Conservation (phyloP, 2,888 invertebrate species). For the Drosophila putrida region DNA sequence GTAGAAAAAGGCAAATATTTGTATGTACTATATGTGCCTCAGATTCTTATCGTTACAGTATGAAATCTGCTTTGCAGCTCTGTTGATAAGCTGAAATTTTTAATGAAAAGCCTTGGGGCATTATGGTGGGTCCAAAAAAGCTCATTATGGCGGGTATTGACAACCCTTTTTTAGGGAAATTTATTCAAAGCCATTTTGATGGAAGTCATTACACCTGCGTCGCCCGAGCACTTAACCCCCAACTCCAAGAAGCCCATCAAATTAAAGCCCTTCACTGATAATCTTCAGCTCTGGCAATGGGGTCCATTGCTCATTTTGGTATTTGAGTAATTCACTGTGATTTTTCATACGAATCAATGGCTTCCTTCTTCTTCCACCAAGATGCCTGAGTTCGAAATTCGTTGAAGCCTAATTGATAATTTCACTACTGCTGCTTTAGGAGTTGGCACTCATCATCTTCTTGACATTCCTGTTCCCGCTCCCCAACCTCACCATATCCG, state of each 20-base stretch:
- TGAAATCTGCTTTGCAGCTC: conserved; percentile 31
- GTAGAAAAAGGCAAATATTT: conserved; percentile 30
- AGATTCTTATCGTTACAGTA: conserved; percentile 40
- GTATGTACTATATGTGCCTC: conserved; percentile 14
- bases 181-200: conserved; percentile 51
- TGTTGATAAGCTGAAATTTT: conserved; percentile 29
- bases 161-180: conserved; percentile 46
- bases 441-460: conserved; percentile 18
- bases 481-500: neutral
- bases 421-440: conserved; percentile 25
- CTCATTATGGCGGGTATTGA: conserved; percentile 39
- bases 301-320: conserved; percentile 43
- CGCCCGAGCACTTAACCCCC: conserved; percentile 42
- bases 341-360: conserved; percentile 73
- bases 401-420: conserved; percentile 68
- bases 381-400: conserved; percentile 14
- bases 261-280: conserved; percentile 43
- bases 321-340: conserved; percentile 70
- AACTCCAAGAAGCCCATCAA: conserved; percentile 2
- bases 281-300: conserved; percentile 24
- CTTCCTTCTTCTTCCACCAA: conserved; percentile 11
- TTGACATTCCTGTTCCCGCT: neutral
- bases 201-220: conserved; percentile 58
- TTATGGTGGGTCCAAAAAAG: conserved; percentile 22
- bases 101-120: conserved; percentile 48